Conservation (phyloP, 1,140 invertebrate species). For the Anastrepha obliqua region DNA sequence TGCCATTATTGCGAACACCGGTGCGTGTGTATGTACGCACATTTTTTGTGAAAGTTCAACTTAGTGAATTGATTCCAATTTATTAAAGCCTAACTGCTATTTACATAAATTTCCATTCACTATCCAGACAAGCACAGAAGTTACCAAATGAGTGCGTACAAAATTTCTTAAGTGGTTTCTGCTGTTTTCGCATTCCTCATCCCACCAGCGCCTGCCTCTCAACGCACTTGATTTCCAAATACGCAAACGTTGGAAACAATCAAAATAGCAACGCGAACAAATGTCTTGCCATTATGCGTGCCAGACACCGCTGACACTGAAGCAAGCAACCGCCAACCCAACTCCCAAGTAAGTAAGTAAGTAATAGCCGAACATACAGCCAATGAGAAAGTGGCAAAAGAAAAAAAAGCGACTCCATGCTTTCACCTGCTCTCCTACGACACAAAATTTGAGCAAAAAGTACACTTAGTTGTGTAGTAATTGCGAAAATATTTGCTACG, state of each 20-base stretch:
- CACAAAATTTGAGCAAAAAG: neutral
- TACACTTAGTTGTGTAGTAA: conserved; percentile 19
- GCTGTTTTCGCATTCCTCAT: neutral
- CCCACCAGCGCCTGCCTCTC: neutral
- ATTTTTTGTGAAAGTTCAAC: too few species aligned
- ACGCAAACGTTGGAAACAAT: conserved; percentile 29
- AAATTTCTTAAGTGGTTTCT: conserved; percentile 36
- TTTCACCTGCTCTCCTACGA: neutral
- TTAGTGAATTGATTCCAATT: too few species aligned
- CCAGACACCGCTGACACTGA: neutral
- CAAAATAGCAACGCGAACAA: conserved; percentile 34
- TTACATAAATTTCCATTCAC: neutral
- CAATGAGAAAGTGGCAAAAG: neutral
- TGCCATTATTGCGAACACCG: too few species aligned
- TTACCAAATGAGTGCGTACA: conserved; percentile 11
- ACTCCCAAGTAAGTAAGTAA: too few species aligned
- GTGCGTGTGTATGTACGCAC: too few species aligned
- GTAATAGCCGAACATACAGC: neutral
- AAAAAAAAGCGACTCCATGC: neutral
- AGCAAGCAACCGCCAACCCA: too few species aligned
- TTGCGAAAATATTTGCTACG: conserved; percentile 46
- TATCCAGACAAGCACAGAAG: neutral
- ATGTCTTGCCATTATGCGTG: neutral
- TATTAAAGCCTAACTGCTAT: neutral
- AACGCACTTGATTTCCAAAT: neutral